Evolutionary conservation across 2,888 invertebrate species (phyloP).

Genomic region (Tinea trinotella): DNA sequence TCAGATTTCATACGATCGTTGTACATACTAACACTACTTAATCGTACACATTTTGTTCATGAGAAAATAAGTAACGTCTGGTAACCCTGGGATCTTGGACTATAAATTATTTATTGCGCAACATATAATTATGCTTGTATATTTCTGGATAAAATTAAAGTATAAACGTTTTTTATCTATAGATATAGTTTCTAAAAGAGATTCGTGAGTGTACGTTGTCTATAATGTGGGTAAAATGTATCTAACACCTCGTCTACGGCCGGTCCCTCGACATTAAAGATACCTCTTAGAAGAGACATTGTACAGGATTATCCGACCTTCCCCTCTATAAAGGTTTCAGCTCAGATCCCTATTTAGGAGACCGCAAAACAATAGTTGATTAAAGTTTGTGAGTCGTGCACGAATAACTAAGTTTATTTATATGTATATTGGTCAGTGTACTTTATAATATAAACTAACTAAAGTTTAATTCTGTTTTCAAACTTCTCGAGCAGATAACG

Average conservation of each 20-base stretch:
- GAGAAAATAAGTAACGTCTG: too few species aligned
- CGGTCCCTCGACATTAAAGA: slow-evolving; percentile 58
- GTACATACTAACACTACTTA: too few species aligned
- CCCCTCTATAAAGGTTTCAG: slow-evolving; percentile 33
- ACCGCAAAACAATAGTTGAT: slow-evolving; percentile 6
- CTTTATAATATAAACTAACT: not conserved
- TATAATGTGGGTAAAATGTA: slow-evolving; percentile 37
- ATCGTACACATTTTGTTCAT: too few species aligned
- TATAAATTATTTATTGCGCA: too few species aligned
- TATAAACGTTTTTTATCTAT: too few species aligned
- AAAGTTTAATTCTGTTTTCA: slow-evolving; percentile 3
- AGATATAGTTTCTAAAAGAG: not conserved
- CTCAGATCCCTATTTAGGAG: slow-evolving; percentile 12
- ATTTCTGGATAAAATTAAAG: too few species aligned
- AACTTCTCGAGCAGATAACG: not conserved
- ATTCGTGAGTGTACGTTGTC: not conserved
- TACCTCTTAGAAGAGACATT: slow-evolving; percentile 33
- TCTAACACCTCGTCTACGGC: slow-evolving; percentile 53
- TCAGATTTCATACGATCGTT: too few species aligned
- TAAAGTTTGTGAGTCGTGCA: not conserved
- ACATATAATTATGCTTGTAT: too few species aligned
- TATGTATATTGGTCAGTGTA: slow-evolving; percentile 10
- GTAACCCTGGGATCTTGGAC: too few species aligned
- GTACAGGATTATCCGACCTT: slow-evolving; percentile 40
- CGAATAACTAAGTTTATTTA: slow-evolving; percentile 9